These are phyloP conservation scores for Xiphophorus couchianus DNA, from an alignment of 2,113 vertebrate species.

Conservation along the genomic window DNA sequence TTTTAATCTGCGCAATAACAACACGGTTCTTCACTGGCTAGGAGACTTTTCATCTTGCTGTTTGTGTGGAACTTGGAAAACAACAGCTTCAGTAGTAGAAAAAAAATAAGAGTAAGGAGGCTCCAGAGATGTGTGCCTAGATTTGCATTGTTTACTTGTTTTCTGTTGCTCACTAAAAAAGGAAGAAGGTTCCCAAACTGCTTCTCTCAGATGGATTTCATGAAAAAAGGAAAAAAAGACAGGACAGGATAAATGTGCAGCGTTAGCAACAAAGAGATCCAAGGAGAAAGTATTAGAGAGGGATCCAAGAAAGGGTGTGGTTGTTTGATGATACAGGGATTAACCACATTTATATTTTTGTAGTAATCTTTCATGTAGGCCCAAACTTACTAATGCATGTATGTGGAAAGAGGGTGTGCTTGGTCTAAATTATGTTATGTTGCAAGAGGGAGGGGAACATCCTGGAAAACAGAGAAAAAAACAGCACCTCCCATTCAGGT, in stretches of 20 bases:
- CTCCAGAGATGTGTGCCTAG: conserved; percentile 8
- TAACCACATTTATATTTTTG: conserved; percentile 11
- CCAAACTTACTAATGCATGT: neutral
- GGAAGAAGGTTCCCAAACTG: neutral
- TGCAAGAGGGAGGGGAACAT: conserved; percentile 43
- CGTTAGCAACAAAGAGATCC: conserved; percentile 13
- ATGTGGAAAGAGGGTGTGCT: conserved; percentile 31
- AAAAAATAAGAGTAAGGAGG: neutral
- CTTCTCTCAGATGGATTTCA: conserved; percentile 1
- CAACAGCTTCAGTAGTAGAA: neutral
- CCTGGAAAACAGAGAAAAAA: neutral
- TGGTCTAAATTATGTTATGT: neutral
- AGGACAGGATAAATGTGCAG: neutral
- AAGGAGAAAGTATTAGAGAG: conserved; percentile 1
- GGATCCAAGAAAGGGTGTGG: conserved; percentile 36
- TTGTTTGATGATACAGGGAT: conserved; percentile 4
- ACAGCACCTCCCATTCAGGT: conserved; percentile 27
- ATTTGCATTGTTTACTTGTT: conserved; percentile 26
- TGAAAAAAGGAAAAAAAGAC: neutral
- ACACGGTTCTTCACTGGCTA: conserved; percentile 41
- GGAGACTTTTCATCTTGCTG: conserved; percentile 22
- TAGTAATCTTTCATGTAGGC: neutral
- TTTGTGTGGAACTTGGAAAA: conserved; percentile 16
- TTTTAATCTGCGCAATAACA: conserved; percentile 55
- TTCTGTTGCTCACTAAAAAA: conserved; percentile 30